Conservation (phyloP, 2,113 vertebrate species). For the Penelope pileata region DNA sequence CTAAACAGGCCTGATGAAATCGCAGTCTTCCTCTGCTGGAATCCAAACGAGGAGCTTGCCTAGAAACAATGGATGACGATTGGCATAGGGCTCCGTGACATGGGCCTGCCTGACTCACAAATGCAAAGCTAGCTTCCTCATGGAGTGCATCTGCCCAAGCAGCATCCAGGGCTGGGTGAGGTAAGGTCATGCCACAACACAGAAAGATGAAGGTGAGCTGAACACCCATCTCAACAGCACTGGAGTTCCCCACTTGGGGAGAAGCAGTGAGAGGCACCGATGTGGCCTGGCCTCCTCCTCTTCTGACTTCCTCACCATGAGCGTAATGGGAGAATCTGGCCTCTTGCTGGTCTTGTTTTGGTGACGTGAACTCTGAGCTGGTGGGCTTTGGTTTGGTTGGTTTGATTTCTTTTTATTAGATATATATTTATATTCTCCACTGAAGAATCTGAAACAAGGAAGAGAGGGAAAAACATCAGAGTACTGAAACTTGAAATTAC, state of each 20-base stretch:
- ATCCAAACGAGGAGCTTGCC: neutral
- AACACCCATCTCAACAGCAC: neutral
- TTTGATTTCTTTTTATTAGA: neutral
- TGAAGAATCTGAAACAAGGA: neutral
- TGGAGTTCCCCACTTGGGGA: neutral
- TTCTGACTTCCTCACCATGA: neutral
- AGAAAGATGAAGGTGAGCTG: neutral
- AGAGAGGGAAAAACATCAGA: neutral
- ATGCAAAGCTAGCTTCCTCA: neutral
- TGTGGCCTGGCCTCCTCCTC: neutral
- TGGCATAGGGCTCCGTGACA: accelerated
- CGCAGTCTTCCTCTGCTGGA: neutral
- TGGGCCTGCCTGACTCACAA: neutral
- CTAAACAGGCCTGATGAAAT: neutral
- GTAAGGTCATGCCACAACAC: neutral
- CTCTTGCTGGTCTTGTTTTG: neutral
- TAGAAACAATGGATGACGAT: accelerated
- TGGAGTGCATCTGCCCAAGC: accelerated
- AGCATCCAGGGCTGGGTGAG: neutral
- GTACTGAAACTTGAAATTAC: slow-evolving; percentile 8
- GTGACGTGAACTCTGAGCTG: neutral
- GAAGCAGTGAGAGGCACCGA: neutral
- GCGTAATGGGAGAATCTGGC: neutral
- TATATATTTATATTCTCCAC: neutral
- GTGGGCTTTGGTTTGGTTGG: neutral